These are phyloP conservation scores for Sardinella longiceps DNA, from an alignment of 2,797 vertebrate genomes.

Conservation along the genomic window DNA sequence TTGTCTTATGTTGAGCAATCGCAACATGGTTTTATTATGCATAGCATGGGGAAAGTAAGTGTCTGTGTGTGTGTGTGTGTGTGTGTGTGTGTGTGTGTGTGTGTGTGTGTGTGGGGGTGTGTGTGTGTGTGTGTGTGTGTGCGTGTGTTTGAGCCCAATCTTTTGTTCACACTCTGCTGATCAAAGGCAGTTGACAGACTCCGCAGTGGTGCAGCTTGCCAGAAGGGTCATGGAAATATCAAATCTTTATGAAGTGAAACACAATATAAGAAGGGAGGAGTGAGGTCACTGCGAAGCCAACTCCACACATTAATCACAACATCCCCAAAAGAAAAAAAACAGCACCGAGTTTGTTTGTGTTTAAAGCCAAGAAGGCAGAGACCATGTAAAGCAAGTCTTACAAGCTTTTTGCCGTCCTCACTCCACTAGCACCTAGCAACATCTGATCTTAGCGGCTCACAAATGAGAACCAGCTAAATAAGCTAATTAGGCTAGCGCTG, in stretches of 20 bases:
- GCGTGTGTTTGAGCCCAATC: neutral
- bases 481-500: no score
- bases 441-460: neutral
- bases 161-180: neutral
- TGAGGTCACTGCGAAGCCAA: neutral
- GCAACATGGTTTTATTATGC: neutral
- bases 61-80: neutral
- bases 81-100: slow-evolving; percentile 4
- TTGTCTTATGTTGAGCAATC: neutral
- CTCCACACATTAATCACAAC: neutral
- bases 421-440: neutral
- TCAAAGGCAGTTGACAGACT: neutral
- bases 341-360: neutral
- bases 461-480: neutral
- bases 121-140: neutral
- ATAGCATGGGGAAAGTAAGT: neutral
- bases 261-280: neutral
- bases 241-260: neutral
- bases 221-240: neutral
- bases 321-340: neutral
- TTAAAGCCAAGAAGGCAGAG: neutral
- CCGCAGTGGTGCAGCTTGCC: neutral
- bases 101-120: neutral
- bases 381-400: neutral
- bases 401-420: neutral